phyloP scores from a whole-genome alignment of 2,113 vertebrate genomes.

The Papio anubis region DNA sequence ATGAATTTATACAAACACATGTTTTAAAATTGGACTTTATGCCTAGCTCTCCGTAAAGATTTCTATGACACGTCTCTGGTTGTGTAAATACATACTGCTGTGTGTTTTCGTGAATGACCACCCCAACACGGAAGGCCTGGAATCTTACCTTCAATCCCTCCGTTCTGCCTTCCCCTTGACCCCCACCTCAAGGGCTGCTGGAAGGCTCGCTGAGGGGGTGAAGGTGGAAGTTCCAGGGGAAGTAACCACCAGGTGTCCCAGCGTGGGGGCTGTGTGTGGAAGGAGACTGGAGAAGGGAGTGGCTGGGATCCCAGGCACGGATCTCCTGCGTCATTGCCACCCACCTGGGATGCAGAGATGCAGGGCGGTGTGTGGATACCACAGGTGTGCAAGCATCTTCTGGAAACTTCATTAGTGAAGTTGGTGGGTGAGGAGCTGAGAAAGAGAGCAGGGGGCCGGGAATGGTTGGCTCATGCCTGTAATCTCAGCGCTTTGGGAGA shows the following conservation, averaged over 20 bases:
- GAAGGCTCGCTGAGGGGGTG: background rate
- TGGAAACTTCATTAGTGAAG: background rate
- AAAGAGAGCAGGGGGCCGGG: too few species aligned
- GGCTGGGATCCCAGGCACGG: background rate
- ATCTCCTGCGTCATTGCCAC: background rate
- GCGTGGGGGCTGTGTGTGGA: fast-evolving
- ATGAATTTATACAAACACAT: background rate
- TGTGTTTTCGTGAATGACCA: background rate
- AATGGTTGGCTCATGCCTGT: too few species aligned
- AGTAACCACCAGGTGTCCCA: background rate
- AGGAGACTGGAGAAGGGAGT: background rate
- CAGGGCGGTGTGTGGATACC: background rate
- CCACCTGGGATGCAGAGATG: background rate
- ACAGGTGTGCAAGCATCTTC: background rate
- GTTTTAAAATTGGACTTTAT: background rate
- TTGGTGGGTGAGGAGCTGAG: background rate
- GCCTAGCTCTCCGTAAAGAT: background rate
- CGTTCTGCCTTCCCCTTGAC: fast-evolving
- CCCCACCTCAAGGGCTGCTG: background rate
- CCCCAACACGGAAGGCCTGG: fast-evolving
- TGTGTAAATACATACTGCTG: background rate
- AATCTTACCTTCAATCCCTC: too few species aligned
- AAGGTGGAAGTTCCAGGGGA: too few species aligned
- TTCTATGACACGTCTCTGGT: background rate
- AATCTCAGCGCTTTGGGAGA: too few species aligned